These are phyloP conservation scores for Rhingia rostrata DNA, from an alignment of 2,888 invertebrate species.

Conservation along the genomic window DNA sequence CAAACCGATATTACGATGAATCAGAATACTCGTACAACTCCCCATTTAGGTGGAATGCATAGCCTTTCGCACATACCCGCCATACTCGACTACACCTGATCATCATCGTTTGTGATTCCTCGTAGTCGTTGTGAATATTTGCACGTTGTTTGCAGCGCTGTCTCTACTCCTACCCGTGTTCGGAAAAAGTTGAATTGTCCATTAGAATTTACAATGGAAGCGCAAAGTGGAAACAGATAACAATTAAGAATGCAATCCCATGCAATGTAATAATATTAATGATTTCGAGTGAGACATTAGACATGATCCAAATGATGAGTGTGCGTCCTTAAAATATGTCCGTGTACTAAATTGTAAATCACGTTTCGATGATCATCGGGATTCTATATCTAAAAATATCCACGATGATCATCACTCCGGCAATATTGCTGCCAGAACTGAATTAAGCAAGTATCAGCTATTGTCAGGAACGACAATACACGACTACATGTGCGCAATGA, in stretches of 20 bases:
- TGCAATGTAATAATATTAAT: conserved; percentile 50
- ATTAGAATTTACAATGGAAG: conserved; percentile 37
- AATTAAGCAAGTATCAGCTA: not conserved
- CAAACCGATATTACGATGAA: conserved; percentile 42
- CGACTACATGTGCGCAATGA: not conserved
- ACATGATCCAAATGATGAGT: conserved; percentile 54
- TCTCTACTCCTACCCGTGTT: not conserved
- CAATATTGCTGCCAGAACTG: not conserved
- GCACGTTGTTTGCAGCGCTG: conserved; percentile 26
- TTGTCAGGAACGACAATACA: conserved; percentile 4
- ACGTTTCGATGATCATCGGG: conserved; percentile 58
- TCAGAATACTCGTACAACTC: conserved; percentile 13
- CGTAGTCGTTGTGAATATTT: conserved; percentile 29
- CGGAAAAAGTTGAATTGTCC: conserved; percentile 2
- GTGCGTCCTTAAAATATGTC: conserved; percentile 62
- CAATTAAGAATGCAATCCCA: conserved; percentile 22
- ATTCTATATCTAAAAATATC: conserved; percentile 43
- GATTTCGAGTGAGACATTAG: conserved; percentile 23
- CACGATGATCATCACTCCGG: not conserved
- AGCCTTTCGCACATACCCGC: conserved; percentile 43
- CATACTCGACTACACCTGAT: not conserved
- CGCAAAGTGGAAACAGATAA: conserved; percentile 12
- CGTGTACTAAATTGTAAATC: conserved; percentile 63
- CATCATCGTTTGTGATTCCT: conserved; percentile 2
- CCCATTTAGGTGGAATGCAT: conserved; percentile 32